Evolutionary conservation across 2,113 vertebrate genomes (phyloP).

Genomic region (Notechis scutatus): DNA sequence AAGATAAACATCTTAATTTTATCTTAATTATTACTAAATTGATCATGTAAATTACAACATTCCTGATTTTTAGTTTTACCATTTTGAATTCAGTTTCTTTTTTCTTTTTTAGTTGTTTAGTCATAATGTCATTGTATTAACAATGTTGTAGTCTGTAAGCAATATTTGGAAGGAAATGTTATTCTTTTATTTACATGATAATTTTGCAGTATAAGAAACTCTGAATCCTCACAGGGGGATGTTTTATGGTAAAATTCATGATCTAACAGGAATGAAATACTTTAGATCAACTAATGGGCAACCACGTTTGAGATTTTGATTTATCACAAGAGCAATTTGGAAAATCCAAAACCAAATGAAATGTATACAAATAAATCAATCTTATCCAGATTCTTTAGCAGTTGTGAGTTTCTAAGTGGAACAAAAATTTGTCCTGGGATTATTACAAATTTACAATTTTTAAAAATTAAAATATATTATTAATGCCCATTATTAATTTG

Average conservation of each 20-base stretch:
- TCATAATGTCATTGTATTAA: background rate
- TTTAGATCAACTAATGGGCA: background rate
- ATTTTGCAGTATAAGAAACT: background rate
- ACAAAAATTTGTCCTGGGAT: background rate
- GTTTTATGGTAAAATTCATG: background rate
- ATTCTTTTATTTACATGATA: background rate
- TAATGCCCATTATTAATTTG: background rate
- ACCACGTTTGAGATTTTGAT: background rate
- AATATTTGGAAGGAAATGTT: background rate
- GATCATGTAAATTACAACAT: background rate
- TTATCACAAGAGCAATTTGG: background rate
- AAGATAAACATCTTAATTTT: background rate
- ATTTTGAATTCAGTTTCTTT: background rate
- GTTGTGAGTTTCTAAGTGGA: background rate
- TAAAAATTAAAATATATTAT: background rate
- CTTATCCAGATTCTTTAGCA: background rate
- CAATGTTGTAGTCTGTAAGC: background rate
- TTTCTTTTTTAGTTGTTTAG: background rate
- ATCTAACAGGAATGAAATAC: background rate
- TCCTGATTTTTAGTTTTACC: background rate
- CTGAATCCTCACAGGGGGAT: background rate
- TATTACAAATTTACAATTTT: background rate
- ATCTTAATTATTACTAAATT: background rate
- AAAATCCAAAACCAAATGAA: background rate
- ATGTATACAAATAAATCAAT: background rate